A percentile compares a stretch with the other conserved stretches of the same genome.
Evolutionary conservation across 64 coral and sea anemone genomes (phyloP).

Genomic region (Montipora efflorescens): DNA sequence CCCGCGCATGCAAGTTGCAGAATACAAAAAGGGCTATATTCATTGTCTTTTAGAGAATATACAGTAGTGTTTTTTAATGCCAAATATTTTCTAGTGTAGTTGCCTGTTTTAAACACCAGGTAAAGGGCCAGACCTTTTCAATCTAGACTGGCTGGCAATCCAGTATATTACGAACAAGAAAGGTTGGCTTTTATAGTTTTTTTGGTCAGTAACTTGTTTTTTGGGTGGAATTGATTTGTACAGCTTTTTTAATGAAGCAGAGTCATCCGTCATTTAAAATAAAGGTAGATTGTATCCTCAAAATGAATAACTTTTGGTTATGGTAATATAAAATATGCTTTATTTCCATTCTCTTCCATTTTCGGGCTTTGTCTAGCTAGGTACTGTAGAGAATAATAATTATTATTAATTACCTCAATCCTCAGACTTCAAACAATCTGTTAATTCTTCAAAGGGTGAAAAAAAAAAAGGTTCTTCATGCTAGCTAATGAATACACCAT

Average conservation of each 20-base stretch:
- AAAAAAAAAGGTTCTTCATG: neutral
- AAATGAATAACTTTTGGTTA: neutral
- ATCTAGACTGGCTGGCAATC: neutral
- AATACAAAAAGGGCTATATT: neutral
- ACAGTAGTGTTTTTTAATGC: too few relatives aligned
- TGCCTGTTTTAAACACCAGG: too few relatives aligned
- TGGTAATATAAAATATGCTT: too few relatives aligned
- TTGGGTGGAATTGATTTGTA: neutral
- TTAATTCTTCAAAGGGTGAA: too few relatives aligned
- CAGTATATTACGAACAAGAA: neutral
- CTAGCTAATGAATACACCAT: neutral
- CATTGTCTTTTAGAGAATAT: too few relatives aligned
- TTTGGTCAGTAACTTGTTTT: neutral
- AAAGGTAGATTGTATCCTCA: neutral
- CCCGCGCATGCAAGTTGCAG: too few relatives aligned
- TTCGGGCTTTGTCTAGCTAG: too few relatives aligned
- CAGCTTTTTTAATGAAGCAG: neutral
- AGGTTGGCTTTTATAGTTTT: neutral
- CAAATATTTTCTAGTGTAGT: too few relatives aligned
- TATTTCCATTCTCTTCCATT: too few relatives aligned
- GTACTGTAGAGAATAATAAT: neutral
- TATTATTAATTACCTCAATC: too few relatives aligned
- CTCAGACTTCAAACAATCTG: too few relatives aligned
- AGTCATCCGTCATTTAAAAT: neutral
- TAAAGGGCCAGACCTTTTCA: too few relatives aligned